These are phyloP conservation scores for Morpho helenor DNA, from an alignment of 2,888 invertebrate species.

Conservation along the genomic window DNA sequence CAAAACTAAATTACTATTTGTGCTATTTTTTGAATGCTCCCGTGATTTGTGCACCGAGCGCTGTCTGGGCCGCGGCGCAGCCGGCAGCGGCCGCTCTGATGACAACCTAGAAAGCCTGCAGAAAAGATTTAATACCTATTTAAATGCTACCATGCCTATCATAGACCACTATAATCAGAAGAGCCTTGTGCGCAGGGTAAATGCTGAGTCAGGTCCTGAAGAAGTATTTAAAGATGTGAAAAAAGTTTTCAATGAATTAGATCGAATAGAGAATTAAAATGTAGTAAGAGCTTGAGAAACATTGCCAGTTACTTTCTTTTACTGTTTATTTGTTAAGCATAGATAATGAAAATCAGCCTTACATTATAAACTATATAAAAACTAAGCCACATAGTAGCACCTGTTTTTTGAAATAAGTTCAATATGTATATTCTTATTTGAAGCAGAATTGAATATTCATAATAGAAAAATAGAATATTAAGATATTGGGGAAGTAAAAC, in stretches of 20 bases:
- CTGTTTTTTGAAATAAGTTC: no score
- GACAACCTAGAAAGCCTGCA: conserved; percentile 94
- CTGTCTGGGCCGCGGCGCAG: conserved; percentile 91
- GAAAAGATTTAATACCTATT: conserved; percentile 92
- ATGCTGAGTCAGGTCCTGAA: conserved; percentile 83
- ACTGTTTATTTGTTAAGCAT: background rate
- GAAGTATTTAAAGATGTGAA: conserved; percentile 82
- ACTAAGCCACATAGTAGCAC: no score
- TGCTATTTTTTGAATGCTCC: conserved; percentile 95
- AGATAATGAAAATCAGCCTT: no score
- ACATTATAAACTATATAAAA: no score
- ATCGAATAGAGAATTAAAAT: conserved; percentile 41
- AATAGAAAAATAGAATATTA: no score
- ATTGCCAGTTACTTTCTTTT: background rate
- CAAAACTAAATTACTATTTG: conserved; percentile 90
- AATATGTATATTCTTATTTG: no score
- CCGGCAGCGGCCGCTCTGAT: conserved; percentile 94
- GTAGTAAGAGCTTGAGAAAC: background rate
- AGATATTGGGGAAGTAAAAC: no score
- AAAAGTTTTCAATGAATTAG: conserved; percentile 64
- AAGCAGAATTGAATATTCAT: no score
- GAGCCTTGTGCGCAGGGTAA: conserved; percentile 86
- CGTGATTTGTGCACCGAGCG: conserved; percentile 90
- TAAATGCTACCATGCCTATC: conserved; percentile 93
- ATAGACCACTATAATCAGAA: conserved; percentile 87